A percentile compares a stretch with the other conserved stretches of the same genome.
phyloP scores from a whole-genome alignment of 2,888 invertebrate species.

The Azorinus chamasolen region DNA sequence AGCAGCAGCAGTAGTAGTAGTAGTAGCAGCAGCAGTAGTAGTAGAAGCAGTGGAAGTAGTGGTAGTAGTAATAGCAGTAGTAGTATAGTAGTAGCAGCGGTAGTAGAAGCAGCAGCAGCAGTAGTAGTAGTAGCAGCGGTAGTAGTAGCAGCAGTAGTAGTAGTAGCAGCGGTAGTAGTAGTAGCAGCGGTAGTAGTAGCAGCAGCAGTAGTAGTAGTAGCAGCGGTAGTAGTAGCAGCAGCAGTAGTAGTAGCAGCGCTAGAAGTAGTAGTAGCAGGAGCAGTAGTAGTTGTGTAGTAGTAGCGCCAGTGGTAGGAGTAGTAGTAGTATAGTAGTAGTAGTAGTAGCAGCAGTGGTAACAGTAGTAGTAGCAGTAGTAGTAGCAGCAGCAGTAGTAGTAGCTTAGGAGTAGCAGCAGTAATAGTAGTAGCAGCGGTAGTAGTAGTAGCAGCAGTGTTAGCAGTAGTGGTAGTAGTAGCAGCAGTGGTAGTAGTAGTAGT shows the following conservation, averaged over 20 bases:
- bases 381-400: conserved; percentile 25
- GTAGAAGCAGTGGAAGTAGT: no score
- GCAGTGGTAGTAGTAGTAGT: conserved; percentile 1
- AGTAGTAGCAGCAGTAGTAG: conserved; percentile 29
- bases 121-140: conserved; percentile 28
- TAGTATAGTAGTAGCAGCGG: no score
- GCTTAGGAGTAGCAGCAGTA: not conserved
- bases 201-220: conserved; percentile 21
- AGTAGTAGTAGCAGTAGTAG: conserved; percentile 23
- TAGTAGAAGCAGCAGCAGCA: no score
- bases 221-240: conserved; percentile 21
- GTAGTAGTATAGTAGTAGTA: no score
- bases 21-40: conserved; percentile 14
- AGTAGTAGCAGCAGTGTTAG: no score
- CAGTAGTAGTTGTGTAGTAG: no score
- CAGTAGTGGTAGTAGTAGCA: not conserved
- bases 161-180: conserved; percentile 28
- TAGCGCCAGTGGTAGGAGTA: no score
- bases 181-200: conserved; percentile 27
- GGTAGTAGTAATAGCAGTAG: no score
- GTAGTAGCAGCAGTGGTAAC: conserved; percentile 23
- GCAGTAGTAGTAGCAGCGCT: no score
- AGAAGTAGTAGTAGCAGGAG: no score
- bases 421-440: not conserved
- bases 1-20: conserved; percentile 1